Evolutionary conservation across 2,113 vertebrate genomes (phyloP), one percentile per base, ranked within the genome.

Genomic region (Galbula dea): DNA sequence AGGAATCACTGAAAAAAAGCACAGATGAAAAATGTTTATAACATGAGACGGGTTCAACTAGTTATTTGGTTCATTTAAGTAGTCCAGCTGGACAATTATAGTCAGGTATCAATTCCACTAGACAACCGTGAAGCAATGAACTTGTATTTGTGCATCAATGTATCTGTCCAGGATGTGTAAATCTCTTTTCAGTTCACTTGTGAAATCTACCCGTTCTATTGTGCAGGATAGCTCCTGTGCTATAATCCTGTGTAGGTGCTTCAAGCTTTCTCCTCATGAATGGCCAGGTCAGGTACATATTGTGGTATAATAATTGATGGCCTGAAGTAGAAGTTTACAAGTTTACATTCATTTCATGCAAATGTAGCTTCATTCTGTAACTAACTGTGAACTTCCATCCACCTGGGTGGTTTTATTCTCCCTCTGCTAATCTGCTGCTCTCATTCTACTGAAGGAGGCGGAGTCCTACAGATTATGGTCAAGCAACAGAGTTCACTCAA

Each of bases 121-220:
- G 86, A 84, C 95, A 97, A 96, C 37, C 48, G 36, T 51, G 48
- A 94, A 96, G 85, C 69, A 94, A 96, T 95, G 85, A 91, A 82
- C 79, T 91, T 94, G 91, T 93, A 83, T 94, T 96, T 96, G 81
- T 86, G 79, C 77, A 81, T 57, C 62, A 30, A 61, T 87, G 73
- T 91, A 65, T 91, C 91, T 1, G 5, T 49, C 62, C 15, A 3
- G 65, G 49, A 57, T 67, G 51, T 89, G 43, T 90, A 77, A 73
- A 83, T 78, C n/a, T 62, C 83, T 83, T 86, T 90, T 80, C 67
- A 43, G 39, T 61, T 78, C 63, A 34, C 45, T 89, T 78, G 72
- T 84, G 67, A 88, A 78, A 77, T 59, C 34, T 29, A 71, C 10
- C 7, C 21, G 43, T 65, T 8, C 29, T 13, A 24, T 88, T 82